phyloP scores from a whole-genome alignment of 1,140 invertebrate species.

The Drosophila virilis region DNA sequence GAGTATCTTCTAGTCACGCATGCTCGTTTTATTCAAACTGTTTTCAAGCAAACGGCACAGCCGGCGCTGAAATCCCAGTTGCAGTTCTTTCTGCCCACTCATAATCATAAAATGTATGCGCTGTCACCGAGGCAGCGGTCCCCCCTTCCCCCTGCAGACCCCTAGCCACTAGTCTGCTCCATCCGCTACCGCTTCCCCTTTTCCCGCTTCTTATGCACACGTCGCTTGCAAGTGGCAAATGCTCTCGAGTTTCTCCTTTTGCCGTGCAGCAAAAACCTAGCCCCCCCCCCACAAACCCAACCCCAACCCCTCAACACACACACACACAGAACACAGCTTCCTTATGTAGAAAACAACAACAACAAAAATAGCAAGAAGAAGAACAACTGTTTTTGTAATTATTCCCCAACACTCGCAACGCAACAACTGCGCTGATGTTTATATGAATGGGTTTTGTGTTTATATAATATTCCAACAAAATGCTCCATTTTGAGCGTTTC shows the following conservation, averaged over 20 bases:
- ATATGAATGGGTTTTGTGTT: slow-evolving; percentile 70
- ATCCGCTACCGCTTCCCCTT: neutral
- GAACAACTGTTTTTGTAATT: slow-evolving; percentile 75
- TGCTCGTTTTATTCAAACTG: neutral
- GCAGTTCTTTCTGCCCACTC: slow-evolving; percentile 38
- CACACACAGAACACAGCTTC: neutral
- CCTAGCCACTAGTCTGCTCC: neutral
- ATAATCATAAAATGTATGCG: slow-evolving; percentile 81
- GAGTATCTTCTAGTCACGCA: neutral
- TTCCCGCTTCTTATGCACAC: neutral
- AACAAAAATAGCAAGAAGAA: slow-evolving; percentile 33
- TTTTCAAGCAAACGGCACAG: slow-evolving; percentile 13
- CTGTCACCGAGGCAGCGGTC: slow-evolving; percentile 54
- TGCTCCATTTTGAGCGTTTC: too few species aligned
- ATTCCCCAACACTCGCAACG: slow-evolving; percentile 56
- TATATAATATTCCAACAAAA: slow-evolving; percentile 53
- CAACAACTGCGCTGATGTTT: slow-evolving; percentile 66
- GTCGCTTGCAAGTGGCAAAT: slow-evolving; percentile 32
- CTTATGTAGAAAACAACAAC: neutral
- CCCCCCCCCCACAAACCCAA: neutral
- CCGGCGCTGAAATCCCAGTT: slow-evolving; percentile 22
- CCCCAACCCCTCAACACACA: neutral
- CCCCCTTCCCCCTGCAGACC: neutral
- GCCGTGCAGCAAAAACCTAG: slow-evolving; percentile 38
- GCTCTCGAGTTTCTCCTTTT: slow-evolving; percentile 15